A percentile compares a stretch with the other conserved stretches of the same genome.
Evolutionary conservation across 2,113 vertebrate species (phyloP).

Genomic region (Syngnathoides biaculeatus): DNA sequence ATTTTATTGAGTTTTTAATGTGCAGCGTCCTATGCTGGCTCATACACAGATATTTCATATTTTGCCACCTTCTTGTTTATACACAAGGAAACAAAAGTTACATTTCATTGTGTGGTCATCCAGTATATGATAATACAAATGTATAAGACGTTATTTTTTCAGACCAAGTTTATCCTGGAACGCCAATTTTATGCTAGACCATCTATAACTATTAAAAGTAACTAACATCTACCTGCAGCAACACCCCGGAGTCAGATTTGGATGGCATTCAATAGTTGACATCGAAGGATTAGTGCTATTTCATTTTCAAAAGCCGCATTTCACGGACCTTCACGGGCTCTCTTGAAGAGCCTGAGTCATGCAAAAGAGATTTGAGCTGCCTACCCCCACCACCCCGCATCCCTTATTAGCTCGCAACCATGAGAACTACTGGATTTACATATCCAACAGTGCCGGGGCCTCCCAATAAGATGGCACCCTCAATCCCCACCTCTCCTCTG

Average conservation of each 20-base stretch:
- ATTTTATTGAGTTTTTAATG: no score
- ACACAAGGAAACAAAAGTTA: no score
- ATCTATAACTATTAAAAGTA: neutral
- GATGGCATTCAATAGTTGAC: neutral
- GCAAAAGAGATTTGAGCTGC: conserved; percentile 20
- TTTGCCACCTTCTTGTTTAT: no score
- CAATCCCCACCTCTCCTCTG: conserved; percentile 3
- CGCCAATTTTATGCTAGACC: no score
- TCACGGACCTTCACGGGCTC: neutral
- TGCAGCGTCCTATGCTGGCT: no score
- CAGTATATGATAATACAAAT: no score
- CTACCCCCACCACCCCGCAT: no score
- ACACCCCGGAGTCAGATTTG: neutral
- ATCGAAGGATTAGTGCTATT: conserved; percentile 12
- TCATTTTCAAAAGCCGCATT: conserved; percentile 6
- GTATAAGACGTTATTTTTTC: no score
- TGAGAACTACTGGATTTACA: conserved; percentile 22
- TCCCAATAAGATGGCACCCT: conserved; percentile 5
- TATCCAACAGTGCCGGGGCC: conserved; percentile 13
- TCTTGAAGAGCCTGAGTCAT: conserved; percentile 16
- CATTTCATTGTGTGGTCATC: no score
- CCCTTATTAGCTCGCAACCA: conserved; percentile 37
- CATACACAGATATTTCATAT: no score
- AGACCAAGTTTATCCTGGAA: no score
- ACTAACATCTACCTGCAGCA: neutral